A percentile compares a stretch with the other conserved stretches of the same genome.
Evolutionary conservation across 1,140 invertebrate species (phyloP).

Genomic region (Oedothorax gibbosus): DNA sequence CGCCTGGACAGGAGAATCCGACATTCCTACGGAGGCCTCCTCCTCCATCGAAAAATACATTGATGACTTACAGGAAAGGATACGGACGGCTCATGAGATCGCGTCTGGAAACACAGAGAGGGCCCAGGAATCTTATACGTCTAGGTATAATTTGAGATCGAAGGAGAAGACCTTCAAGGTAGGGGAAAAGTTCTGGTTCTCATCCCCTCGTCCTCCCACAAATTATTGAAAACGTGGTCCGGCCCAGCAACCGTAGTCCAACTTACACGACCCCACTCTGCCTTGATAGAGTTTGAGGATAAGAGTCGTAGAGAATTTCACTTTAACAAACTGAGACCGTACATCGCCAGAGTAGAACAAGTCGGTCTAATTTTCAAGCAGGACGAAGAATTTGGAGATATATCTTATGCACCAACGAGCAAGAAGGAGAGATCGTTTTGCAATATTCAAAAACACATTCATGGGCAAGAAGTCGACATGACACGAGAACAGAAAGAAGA

Average conservation of each 20-base stretch:
- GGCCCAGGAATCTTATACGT: slow-evolving; percentile 5
- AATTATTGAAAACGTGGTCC: neutral
- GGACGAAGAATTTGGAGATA: neutral
- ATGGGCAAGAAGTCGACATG: neutral
- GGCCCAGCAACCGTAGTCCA: neutral
- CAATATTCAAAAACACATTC: neutral
- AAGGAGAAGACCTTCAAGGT: neutral
- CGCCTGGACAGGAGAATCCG: neutral
- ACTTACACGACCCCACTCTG: neutral
- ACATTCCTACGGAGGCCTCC: neutral
- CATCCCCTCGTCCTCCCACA: neutral
- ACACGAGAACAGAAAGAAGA: neutral
- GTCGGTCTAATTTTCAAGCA: slow-evolving; percentile 14
- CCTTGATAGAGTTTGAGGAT: neutral
- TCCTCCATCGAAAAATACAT: neutral
- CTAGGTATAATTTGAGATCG: neutral
- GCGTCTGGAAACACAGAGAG: neutral
- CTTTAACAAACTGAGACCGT: neutral
- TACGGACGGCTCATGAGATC: neutral
- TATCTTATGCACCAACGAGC: neutral
- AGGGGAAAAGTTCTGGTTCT: neutral
- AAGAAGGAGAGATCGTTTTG: too few species aligned
- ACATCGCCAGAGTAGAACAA: neutral
- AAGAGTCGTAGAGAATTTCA: neutral
- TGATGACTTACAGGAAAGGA: neutral